A percentile compares a stretch with the other conserved stretches of the same genome.
Conservation (phyloP, 2,797 vertebrate genomes). For the Enteromius fasciolatus region DNA sequence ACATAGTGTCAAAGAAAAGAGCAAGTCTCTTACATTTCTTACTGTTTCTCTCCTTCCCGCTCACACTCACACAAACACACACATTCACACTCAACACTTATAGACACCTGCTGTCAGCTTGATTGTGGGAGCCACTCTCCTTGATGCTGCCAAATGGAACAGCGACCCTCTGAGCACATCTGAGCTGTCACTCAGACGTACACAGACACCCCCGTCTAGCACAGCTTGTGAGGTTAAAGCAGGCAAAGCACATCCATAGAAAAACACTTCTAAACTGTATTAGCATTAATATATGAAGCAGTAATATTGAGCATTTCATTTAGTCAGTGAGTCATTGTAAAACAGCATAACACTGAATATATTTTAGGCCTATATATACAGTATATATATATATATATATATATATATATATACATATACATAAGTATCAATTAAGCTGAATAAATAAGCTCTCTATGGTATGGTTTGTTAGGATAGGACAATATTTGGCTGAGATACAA, state of each 20-base stretch:
- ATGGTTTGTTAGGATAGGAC: not conserved
- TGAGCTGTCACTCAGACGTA: conserved; percentile 52
- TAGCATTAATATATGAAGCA: conserved; percentile 2
- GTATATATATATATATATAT: not conserved
- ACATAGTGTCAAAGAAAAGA: not conserved
- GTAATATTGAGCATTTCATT: not conserved
- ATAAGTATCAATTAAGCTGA: not conserved
- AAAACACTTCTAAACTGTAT: conserved; percentile 17
- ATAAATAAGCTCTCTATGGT: not conserved
- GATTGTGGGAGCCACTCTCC: conserved; percentile 58
- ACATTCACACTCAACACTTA: conserved; percentile 36
- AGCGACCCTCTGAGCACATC: conserved; percentile 58
- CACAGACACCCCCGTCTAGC: conserved; percentile 44
- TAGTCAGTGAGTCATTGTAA: not conserved
- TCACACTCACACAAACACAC: conserved; percentile 40
- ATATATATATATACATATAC: no score
- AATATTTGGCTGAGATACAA: not conserved
- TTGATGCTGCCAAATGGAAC: conserved; percentile 71
- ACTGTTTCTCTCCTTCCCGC: conserved; percentile 8
- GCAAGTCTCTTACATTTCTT: conserved; percentile 4
- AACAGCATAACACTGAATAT: not conserved
- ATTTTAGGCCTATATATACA: not conserved
- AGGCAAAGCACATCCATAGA: conserved; percentile 18
- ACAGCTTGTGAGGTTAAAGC: conserved; percentile 38
- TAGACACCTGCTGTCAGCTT: conserved; percentile 34